Conservation (phyloP, 2,888 invertebrate genomes). For the Athripsodes cinereus region DNA sequence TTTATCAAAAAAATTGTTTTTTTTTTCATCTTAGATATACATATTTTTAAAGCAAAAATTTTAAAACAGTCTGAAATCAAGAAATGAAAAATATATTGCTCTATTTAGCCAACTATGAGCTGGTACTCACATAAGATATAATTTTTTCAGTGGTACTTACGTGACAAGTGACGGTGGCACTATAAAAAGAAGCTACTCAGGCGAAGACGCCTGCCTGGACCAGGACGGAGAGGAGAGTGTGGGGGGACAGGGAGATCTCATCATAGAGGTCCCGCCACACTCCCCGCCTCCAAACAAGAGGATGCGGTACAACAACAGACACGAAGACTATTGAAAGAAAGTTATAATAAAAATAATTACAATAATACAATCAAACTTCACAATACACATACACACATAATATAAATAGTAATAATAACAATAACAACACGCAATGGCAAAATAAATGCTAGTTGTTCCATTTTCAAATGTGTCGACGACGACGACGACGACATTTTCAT, state of each 20-base stretch:
- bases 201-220: slow-evolving; percentile 18
- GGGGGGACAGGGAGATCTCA: slow-evolving; percentile 35
- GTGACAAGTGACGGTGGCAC: slow-evolving; percentile 22
- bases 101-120: too few species aligned
- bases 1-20: too few species aligned
- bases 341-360: background rate
- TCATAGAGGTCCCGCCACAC: slow-evolving; percentile 41
- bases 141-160: slow-evolving; percentile 20
- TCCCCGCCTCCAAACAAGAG: slow-evolving; percentile 33
- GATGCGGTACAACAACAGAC: slow-evolving; percentile 34
- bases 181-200: slow-evolving; percentile 24
- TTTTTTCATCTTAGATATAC: too few species aligned
- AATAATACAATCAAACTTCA: background rate
- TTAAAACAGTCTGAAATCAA: too few species aligned
- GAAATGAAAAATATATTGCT: too few species aligned
- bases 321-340: slow-evolving; percentile 20
- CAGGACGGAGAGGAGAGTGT: slow-evolving; percentile 25
- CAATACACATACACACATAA: background rate
- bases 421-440: background rate
- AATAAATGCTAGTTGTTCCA: too few species aligned
- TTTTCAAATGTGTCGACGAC: background rate
- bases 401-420: background rate
- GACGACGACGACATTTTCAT: background rate
- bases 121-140: too few species aligned
- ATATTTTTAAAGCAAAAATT: too few species aligned